Evolutionary conservation across 1,140 invertebrate genomes (phyloP).

Genomic region (Mercenaria mercenaria): DNA sequence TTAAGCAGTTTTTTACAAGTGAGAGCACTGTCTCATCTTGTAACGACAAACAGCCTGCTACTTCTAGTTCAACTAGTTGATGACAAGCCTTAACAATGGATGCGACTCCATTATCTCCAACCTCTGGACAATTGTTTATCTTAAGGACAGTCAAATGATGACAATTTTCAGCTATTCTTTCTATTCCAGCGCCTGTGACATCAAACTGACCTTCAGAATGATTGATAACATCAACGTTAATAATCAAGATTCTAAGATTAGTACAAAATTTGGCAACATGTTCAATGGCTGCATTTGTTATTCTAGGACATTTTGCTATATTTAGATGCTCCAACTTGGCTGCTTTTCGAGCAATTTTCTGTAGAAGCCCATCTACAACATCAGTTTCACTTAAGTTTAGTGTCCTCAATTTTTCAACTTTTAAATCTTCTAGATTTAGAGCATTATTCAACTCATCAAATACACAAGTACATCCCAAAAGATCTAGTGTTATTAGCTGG

Average conservation of each 20-base stretch:
- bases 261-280: constrained; percentile 43
- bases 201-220: constrained; percentile 18
- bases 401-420: neutral
- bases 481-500: neutral
- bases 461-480: neutral
- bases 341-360: constrained; percentile 40
- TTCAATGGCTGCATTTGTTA: constrained; percentile 63
- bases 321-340: constrained; percentile 39
- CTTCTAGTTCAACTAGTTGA: constrained; percentile 34
- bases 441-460: neutral
- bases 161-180: constrained; percentile 56
- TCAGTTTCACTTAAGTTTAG: constrained; percentile 19
- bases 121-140: constrained; percentile 60
- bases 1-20: constrained; percentile 53
- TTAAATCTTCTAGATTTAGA: neutral
- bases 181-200: constrained; percentile 60
- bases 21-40: constrained; percentile 59
- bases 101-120: constrained; percentile 54
- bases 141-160: constrained; percentile 59
- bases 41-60: constrained; percentile 53
- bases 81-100: constrained; percentile 50
- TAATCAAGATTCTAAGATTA: constrained; percentile 37
- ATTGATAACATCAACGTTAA: constrained; percentile 35
- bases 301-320: constrained; percentile 46
- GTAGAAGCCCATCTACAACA: constrained; percentile 50